Base-by-base conservation (phyloP, 1,140 invertebrate genomes). In the Cydia fagiglandana region DNA sequence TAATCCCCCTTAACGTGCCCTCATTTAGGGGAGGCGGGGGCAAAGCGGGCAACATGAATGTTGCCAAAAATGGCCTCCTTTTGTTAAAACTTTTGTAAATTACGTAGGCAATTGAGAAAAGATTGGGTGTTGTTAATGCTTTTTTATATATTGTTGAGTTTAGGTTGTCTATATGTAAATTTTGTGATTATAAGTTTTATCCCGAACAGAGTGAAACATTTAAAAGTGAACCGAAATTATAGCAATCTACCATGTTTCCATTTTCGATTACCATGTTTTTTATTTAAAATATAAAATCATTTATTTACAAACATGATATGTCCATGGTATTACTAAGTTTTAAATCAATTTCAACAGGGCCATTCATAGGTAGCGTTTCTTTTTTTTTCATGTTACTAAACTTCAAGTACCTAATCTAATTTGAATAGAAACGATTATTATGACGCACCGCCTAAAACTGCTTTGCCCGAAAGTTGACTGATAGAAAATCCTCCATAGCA, bases 31-130 rank as follows among this genome's bases (percentile, higher is more conserved):
- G 53, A 56, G 34, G 30, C 15, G 30, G 6, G 34, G 17, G 34
- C 4, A 20, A 70, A 2, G 34, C n/a, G 30, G 30, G 66, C 17
- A 41, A n/a, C 30, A 61, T 10, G 2, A 61, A 61, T 61, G 66
- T 70, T 15, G n/a, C 13, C n/a, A 41, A 70, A 70, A n/a, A 70
- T 70, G 20, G 15, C 30, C 30, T 70, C 6, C 66, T 70, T 70
- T 70, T 70, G 66, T 70, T 2, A 61, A 61, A 61, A 61, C 56
- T 61, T 61, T 61, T 20, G 15, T 56, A 50, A 50, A 50, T 50
- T 56, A 56, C 53, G 53, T 56, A 56, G 53, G 53, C 53, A 56
- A 56, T 56, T 56, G 53, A 10, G 7, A 24, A 61, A 24, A 61
- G 56, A 61, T 61, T 61, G 56, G 56, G 7, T n/a, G 17, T 17